Conservation (phyloP, 1,140 invertebrate species). For the Rhopalosiphum maidis region DNA sequence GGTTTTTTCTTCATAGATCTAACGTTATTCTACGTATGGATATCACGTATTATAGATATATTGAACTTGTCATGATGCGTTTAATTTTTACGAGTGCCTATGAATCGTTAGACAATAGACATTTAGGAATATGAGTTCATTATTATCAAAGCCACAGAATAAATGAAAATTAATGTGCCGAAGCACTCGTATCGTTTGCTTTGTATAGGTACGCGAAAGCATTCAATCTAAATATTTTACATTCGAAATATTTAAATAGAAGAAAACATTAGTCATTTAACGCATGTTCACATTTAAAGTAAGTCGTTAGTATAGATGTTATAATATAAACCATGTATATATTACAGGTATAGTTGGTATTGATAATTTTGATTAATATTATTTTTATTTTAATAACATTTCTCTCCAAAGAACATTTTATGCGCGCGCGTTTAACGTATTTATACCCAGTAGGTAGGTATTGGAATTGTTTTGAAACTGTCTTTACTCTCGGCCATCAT, state of each 20-base stretch:
- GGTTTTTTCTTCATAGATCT: slow-evolving; percentile 1
- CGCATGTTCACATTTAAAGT: not conserved
- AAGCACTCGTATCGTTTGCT: not conserved
- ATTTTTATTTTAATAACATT: not conserved
- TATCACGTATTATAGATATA: not conserved
- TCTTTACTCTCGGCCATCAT: not conserved
- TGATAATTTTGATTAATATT: not conserved
- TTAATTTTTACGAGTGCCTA: slow-evolving; percentile 26
- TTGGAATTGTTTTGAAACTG: not conserved
- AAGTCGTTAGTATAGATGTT: not conserved
- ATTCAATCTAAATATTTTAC: not conserved
- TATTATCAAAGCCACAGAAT: not conserved
- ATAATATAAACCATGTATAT: not conserved
- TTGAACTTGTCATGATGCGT: slow-evolving; percentile 22
- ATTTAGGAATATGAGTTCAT: not conserved
- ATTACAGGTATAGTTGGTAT: not conserved
- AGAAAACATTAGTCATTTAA: not conserved
- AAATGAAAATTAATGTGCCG: not conserved
- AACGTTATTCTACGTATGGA: not conserved
- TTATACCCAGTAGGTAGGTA: not conserved
- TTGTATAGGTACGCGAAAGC: slow-evolving; percentile 16
- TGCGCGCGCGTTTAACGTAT: not conserved
- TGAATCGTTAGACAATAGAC: slow-evolving; percentile 26
- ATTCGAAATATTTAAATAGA: not conserved
- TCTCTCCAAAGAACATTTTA: not conserved